These are phyloP conservation scores for Bombus consobrinus DNA, from an alignment of 1,140 invertebrate species.

Conservation along the genomic window DNA sequence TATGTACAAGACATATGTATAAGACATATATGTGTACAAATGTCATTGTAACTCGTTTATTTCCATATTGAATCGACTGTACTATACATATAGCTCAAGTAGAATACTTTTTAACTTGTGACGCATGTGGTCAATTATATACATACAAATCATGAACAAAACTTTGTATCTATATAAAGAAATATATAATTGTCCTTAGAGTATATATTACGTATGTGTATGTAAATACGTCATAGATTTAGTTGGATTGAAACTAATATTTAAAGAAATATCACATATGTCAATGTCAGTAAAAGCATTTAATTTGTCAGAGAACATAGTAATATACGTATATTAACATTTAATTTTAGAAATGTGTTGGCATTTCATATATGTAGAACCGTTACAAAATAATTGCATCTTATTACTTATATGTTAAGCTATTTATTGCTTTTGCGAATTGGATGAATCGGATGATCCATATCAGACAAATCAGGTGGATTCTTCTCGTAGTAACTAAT, in stretches of 20 bases:
- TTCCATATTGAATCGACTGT: background rate
- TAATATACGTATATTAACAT: background rate
- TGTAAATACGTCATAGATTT: background rate
- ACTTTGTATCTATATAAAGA: constrained; percentile 14
- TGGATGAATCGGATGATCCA: constrained; percentile 89
- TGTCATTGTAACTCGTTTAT: background rate
- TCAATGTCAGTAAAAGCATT: constrained; percentile 44
- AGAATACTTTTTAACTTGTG: constrained; percentile 14
- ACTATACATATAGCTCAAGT: background rate
- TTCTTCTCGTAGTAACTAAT: constrained; percentile 86
- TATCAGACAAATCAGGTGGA: constrained; percentile 86
- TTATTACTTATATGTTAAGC: too few relatives aligned
- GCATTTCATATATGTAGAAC: background rate
- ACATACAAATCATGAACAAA: background rate
- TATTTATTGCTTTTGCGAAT: constrained; percentile 79
- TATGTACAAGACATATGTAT: too few relatives aligned
- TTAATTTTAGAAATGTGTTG: background rate
- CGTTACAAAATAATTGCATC: background rate
- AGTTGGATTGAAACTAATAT: constrained; percentile 5
- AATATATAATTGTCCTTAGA: background rate
- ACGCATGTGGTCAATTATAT: constrained; percentile 51
- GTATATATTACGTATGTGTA: background rate
- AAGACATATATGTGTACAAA: background rate
- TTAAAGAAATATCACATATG: background rate
- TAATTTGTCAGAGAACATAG: constrained; percentile 25